These are phyloP conservation scores for Daboia siamensis DNA, from an alignment of 2,113 vertebrate species.

Conservation along the genomic window DNA sequence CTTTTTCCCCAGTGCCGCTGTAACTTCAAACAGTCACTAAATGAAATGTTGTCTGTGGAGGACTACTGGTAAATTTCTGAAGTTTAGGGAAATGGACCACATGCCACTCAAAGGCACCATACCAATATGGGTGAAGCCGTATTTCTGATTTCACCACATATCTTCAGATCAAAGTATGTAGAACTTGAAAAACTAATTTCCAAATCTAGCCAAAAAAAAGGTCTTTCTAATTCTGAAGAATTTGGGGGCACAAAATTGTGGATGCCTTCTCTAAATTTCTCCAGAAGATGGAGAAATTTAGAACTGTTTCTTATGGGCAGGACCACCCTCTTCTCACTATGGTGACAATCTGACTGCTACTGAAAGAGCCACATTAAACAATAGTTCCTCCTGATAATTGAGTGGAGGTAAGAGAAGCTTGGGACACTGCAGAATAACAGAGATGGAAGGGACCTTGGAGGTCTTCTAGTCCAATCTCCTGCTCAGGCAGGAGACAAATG, in stretches of 20 bases:
- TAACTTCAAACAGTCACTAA: background rate
- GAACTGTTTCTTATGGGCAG: background rate
- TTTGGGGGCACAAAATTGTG: background rate
- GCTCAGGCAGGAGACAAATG: too few species aligned
- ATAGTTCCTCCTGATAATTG: background rate
- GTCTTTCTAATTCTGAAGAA: background rate
- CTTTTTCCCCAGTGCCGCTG: background rate
- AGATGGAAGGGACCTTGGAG: background rate
- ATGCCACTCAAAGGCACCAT: background rate
- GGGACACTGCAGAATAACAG: background rate
- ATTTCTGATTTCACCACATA: background rate
- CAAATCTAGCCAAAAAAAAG: background rate
- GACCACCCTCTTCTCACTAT: background rate
- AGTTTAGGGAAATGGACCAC: background rate
- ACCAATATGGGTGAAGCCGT: background rate
- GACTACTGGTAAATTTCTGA: background rate
- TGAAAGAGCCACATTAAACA: background rate
- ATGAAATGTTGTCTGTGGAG: background rate
- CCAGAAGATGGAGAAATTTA: background rate
- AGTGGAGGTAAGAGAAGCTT: background rate
- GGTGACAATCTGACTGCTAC: background rate
- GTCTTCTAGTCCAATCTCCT: too few species aligned
- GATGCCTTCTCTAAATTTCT: background rate
- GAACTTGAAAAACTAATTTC: background rate
- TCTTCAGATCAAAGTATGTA: background rate